phyloP scores from a whole-genome alignment of 2,113 vertebrate species.

The Heterochromis multidens region DNA sequence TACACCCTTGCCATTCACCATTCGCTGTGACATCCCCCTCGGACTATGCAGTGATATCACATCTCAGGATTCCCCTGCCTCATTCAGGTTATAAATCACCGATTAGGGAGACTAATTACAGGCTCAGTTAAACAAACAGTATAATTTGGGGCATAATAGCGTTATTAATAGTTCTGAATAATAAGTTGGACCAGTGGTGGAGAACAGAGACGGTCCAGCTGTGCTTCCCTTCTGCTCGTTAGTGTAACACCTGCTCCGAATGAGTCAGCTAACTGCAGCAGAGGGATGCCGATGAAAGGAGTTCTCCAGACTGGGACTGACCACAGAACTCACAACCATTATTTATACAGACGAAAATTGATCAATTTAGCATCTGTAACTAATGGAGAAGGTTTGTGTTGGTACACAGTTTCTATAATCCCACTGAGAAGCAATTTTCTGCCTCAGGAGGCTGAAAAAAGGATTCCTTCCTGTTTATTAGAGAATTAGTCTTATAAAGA shows the following conservation, averaged over 20 bases:
- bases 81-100: constrained; percentile 7
- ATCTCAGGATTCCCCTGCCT: neutral
- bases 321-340: neutral
- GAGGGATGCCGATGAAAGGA: constrained; percentile 5
- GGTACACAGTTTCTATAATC: neutral
- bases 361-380: neutral
- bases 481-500: neutral
- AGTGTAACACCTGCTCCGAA: constrained; percentile 20
- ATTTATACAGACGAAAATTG: neutral
- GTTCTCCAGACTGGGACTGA: neutral
- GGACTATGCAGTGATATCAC: constrained; percentile 31
- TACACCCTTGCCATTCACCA: neutral
- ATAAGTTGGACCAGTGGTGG: neutral
- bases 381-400: neutral
- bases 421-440: neutral
- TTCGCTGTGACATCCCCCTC: neutral
- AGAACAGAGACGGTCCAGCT: constrained; percentile 21
- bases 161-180: constrained; percentile 23
- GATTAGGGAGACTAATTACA: constrained; percentile 39
- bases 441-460: neutral
- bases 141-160: constrained; percentile 4
- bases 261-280: constrained; percentile 21
- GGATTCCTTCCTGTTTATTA: neutral
- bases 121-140: constrained; percentile 27
- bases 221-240: neutral